phyloP scores from a whole-genome alignment of 2,113 vertebrate genomes.

The Poecile atricapillus region DNA sequence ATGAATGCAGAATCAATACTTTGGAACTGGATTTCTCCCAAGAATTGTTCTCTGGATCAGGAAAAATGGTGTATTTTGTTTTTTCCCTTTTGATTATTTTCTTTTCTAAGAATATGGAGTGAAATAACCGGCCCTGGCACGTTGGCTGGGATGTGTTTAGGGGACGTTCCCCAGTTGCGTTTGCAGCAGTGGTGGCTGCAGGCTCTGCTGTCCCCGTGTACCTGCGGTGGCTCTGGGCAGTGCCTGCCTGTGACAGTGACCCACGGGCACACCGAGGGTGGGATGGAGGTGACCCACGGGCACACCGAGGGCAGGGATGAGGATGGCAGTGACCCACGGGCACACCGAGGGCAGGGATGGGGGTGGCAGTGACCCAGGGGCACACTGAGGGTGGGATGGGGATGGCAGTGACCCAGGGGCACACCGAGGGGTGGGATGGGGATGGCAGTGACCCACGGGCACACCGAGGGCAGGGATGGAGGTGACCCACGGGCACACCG shows the following conservation, averaged over 20 bases:
- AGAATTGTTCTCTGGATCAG: background rate
- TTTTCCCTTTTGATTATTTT: background rate
- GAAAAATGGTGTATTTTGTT: background rate
- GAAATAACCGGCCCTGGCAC: background rate
- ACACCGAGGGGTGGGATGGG: background rate
- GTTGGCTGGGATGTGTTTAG: background rate
- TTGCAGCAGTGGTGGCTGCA: background rate
- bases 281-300: background rate
- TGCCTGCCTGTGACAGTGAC: background rate
- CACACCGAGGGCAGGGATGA: background rate
- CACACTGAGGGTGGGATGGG: background rate
- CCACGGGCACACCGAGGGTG: fast-evolving
- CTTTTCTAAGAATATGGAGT: background rate
- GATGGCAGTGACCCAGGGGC: too few species aligned
- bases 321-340: too few species aligned
- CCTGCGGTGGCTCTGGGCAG: background rate
- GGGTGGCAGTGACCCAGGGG: background rate
- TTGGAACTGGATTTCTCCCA: constrained; percentile 36
- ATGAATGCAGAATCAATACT: background rate
- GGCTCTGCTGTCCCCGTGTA: fast-evolving
- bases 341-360: background rate
- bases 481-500: too few species aligned
- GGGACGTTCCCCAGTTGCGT: background rate
- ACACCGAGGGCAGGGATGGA: background rate
- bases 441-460: background rate